Percentiles rank a stretch among this genome's conserved stretches.
Evolutionary conservation across 2,797 vertebrate species (phyloP).

Genomic region (Tachyglossus aculeatus): DNA sequence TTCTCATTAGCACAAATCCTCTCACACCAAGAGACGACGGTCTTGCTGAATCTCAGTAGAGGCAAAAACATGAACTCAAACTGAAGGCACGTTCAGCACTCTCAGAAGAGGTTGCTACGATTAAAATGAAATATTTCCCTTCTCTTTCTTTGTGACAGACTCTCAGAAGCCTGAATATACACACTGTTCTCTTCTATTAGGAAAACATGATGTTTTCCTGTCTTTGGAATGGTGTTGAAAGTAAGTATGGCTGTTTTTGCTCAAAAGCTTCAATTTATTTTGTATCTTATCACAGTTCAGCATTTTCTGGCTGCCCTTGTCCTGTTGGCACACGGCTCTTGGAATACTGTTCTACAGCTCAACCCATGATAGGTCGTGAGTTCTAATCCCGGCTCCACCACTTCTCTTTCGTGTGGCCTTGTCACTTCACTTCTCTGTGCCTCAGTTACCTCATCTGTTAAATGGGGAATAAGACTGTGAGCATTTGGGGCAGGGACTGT

Average conservation of each 20-base stretch:
- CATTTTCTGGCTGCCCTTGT: conserved; percentile 29
- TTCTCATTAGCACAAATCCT: not conserved
- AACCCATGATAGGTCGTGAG: too few species aligned
- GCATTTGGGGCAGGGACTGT: too few species aligned
- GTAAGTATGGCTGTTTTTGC: conserved; percentile 28
- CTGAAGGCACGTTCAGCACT: conserved; percentile 6
- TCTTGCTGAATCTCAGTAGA: not conserved
- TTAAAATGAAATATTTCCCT: conserved; percentile 16
- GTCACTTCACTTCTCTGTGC: too few species aligned
- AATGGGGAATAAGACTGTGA: too few species aligned
- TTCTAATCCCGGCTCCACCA: too few species aligned
- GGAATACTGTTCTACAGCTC: conserved; percentile 38
- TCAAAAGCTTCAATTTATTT: conserved; percentile 50
- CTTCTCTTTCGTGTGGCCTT: too few species aligned
- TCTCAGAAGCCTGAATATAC: conserved; percentile 15
- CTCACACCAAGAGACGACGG: fast-evolving
- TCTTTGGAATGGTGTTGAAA: conserved; percentile 30
- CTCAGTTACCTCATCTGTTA: too few species aligned
- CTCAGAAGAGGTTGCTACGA: conserved; percentile 18
- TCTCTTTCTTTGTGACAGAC: not conserved
- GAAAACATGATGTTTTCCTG: conserved; percentile 19
- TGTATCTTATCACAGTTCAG: conserved; percentile 47
- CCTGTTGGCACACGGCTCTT: conserved; percentile 40
- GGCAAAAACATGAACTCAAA: conserved; percentile 1
- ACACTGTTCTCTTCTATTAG: not conserved